Conservation (phyloP, 1,140 invertebrate genomes). For the Lasaia peninsularis region DNA sequence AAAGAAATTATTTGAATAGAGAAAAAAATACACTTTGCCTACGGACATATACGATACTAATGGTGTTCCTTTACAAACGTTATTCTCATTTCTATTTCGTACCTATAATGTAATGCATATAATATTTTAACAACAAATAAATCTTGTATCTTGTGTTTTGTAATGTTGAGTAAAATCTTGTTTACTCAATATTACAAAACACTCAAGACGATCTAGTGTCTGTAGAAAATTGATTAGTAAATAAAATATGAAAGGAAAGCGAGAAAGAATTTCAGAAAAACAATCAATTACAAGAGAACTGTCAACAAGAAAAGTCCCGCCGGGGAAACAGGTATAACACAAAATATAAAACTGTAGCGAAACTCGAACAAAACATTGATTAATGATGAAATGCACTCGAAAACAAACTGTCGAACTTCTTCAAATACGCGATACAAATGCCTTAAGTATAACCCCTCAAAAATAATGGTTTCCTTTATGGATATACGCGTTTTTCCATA, state of each 20-base stretch:
- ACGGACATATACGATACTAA: no score
- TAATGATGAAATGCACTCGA: constrained; percentile 76
- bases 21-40: no score
- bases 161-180: no score
- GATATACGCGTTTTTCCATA: constrained; percentile 25
- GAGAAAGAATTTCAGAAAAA: constrained; percentile 35
- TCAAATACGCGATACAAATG: constrained; percentile 75
- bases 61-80: no score
- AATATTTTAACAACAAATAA: no score
- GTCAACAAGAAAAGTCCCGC: constrained; percentile 53
- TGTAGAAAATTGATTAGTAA: neutral
- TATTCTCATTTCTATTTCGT: no score
- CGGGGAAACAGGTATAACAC: constrained; percentile 62
- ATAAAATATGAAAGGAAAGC: constrained; percentile 19
- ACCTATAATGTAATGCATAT: no score
- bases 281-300: constrained; percentile 69
- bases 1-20: no score
- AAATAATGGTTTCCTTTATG: constrained; percentile 75
- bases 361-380: constrained; percentile 73
- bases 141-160: no score
- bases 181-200: no score
- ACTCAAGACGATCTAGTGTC: no score
- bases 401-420: constrained; percentile 76
- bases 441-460: constrained; percentile 62
- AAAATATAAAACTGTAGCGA: constrained; percentile 57